Conservation (phyloP, 2,888 invertebrate genomes). For the Drosophila cognata region DNA sequence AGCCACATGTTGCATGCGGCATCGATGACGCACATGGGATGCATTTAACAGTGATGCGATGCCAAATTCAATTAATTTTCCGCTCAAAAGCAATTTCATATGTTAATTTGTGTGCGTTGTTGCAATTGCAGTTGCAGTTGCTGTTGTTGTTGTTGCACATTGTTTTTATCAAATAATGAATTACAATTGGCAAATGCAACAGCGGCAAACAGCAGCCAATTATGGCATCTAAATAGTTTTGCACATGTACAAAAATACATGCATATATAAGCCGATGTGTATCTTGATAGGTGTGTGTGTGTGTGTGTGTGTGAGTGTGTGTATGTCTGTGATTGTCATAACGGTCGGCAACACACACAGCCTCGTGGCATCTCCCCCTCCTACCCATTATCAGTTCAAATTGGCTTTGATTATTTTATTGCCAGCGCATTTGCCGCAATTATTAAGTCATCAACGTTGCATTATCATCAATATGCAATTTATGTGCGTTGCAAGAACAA, state of each 20-base stretch:
- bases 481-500: constrained; percentile 38
- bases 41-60: constrained; percentile 65
- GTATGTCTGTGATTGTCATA: constrained; percentile 35
- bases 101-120: constrained; percentile 66
- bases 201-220: constrained; percentile 51
- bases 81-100: constrained; percentile 75
- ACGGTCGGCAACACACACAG: constrained; percentile 12
- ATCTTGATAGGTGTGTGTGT: constrained; percentile 3
- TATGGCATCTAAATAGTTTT: constrained; percentile 78
- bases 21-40: constrained; percentile 53
- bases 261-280: constrained; percentile 23
- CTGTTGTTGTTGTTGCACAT: constrained; percentile 22
- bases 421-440: constrained; percentile 77
- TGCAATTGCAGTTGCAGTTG: constrained; percentile 16
- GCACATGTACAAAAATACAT: constrained; percentile 18
- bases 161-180: constrained; percentile 38
- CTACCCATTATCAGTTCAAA: constrained; percentile 35
- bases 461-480: constrained; percentile 78
- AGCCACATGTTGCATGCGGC: constrained; percentile 71
- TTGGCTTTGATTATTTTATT: constrained; percentile 79
- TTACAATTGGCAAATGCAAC: constrained; percentile 25
- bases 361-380: constrained; percentile 6
- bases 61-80: constrained; percentile 77
- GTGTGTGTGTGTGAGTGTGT: constrained; percentile 17
- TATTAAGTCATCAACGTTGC: constrained; percentile 81